Percentiles rank a stretch among this genome's conserved stretches.
phyloP scores from a whole-genome alignment of 2,113 vertebrate genomes.

The Pterophyllum scalare region DNA sequence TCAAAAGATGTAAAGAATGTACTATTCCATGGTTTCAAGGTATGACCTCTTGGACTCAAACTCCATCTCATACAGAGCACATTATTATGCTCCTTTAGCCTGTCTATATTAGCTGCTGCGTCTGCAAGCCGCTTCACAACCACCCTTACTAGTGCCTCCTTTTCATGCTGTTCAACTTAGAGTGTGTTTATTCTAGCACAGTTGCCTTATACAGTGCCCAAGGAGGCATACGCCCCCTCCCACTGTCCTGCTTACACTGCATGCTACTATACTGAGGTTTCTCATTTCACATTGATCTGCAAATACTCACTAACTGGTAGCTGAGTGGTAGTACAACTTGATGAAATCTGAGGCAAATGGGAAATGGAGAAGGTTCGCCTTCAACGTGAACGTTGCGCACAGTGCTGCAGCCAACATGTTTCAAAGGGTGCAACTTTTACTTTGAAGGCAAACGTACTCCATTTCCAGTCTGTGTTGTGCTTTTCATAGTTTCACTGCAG shows the following conservation, averaged over 20 bases:
- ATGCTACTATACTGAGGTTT: background rate
- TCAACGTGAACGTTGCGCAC: background rate
- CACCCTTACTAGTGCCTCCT: background rate
- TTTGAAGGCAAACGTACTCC: background rate
- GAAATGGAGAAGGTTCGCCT: too few relatives aligned
- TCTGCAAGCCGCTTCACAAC: background rate
- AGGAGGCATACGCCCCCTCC: background rate
- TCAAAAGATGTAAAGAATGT: too few relatives aligned
- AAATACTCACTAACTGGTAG: background rate
- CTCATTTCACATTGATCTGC: background rate
- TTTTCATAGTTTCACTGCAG: background rate
- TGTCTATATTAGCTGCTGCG: background rate
- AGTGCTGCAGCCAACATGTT: background rate
- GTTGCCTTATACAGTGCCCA: background rate
- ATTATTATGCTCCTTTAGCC: background rate
- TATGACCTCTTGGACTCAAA: background rate
- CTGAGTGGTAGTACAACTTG: background rate
- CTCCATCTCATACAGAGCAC: background rate
- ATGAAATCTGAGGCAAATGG: background rate
- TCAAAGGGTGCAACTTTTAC: background rate
- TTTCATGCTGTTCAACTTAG: background rate
- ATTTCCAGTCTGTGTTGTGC: background rate
- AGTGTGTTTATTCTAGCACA: background rate
- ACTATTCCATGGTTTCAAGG: background rate
- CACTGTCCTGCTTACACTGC: background rate